A percentile compares a stretch with the other conserved stretches of the same genome.
These are phyloP conservation scores for Vespertilio murinus DNA, from an alignment of 2,797 vertebrate genomes.

Conservation along the genomic window DNA sequence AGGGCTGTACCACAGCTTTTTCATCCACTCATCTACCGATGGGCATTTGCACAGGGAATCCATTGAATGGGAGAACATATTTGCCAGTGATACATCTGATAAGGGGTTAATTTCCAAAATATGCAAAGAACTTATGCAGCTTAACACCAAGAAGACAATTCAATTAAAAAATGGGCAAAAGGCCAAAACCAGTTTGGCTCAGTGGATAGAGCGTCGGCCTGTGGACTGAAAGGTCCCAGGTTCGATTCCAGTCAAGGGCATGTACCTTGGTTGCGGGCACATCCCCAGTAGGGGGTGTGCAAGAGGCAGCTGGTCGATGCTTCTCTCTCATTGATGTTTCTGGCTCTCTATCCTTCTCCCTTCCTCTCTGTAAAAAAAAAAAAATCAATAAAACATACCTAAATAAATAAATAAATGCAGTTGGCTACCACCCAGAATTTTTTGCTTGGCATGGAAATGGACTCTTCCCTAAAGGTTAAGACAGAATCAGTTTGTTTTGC, in stretches of 20 bases:
- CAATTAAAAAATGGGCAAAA: background rate
- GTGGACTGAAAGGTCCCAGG: no score
- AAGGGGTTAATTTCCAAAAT: background rate
- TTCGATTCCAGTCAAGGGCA: no score
- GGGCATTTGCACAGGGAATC: background rate
- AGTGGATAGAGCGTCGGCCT: no score
- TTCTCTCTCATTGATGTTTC: no score
- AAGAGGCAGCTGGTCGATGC: no score
- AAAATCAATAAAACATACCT: background rate
- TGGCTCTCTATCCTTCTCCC: no score
- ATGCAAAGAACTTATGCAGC: background rate
- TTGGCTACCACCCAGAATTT: constrained; percentile 17
- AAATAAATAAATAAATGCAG: background rate
- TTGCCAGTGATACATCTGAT: background rate
- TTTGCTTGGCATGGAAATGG: constrained; percentile 27
- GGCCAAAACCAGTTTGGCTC: no score
- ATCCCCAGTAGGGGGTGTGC: no score
- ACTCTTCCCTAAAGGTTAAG: constrained; percentile 44
- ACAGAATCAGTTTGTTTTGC: constrained; percentile 50
- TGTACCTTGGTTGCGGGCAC: no score
- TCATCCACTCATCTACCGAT: background rate
- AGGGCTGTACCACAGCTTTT: background rate
- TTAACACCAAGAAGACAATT: background rate
- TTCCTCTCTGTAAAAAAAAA: no score
- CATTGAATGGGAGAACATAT: background rate